These are phyloP conservation scores for Petrophora chlorosata DNA, from an alignment of 2,888 invertebrate species.

Conservation along the genomic window DNA sequence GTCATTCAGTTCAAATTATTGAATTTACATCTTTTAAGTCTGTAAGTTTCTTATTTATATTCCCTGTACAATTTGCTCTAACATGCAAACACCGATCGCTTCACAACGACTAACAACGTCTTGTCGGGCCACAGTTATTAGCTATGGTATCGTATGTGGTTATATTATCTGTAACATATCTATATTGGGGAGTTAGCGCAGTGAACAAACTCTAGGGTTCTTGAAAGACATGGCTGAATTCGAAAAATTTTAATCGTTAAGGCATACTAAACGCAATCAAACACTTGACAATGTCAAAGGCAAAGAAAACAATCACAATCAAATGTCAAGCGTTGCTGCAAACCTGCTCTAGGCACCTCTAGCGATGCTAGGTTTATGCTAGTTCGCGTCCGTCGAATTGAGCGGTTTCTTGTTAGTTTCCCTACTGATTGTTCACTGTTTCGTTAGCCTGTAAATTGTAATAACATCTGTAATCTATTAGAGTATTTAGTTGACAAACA, in stretches of 20 bases:
- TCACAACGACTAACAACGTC: constrained; percentile 83
- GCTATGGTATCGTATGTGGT: constrained; percentile 82
- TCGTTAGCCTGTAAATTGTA: constrained; percentile 64
- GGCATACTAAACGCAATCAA: neutral
- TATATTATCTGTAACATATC: constrained; percentile 79
- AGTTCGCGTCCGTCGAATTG: neutral
- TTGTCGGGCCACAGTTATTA: constrained; percentile 79
- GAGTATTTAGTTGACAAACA: constrained; percentile 64
- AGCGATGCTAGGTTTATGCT: neutral
- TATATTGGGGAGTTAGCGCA: constrained; percentile 51
- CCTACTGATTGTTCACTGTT: constrained; percentile 20
- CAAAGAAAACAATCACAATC: too few relatives aligned
- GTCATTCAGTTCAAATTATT: too few relatives aligned
- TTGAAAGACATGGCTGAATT: constrained; percentile 25
- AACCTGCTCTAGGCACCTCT: neutral
- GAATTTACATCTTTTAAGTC: neutral
- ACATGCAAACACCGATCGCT: constrained; percentile 85
- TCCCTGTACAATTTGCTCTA: constrained; percentile 82
- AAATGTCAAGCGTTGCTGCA: too few relatives aligned
- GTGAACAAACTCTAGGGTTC: constrained; percentile 36
- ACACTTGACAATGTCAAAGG: too few relatives aligned
- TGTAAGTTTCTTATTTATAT: constrained; percentile 38
- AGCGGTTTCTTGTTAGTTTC: constrained; percentile 11
- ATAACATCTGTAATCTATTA: constrained; percentile 48
- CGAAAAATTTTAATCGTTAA: neutral